These are phyloP conservation scores for Drosophila lacicola DNA, from an alignment of 2,888 invertebrate genomes.

Conservation along the genomic window DNA sequence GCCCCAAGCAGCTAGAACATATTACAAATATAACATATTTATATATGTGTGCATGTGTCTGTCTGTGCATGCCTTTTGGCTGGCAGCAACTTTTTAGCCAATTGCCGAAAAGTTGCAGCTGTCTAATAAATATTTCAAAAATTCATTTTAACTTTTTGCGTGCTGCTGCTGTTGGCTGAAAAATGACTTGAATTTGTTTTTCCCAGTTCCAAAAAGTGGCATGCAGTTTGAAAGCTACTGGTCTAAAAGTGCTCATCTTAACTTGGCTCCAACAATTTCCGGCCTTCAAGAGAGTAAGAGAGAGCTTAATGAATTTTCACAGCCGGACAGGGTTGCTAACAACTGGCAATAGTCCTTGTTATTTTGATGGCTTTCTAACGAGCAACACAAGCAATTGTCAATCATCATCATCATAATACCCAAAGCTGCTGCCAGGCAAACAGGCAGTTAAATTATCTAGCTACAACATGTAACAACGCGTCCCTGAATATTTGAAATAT, in stretches of 20 bases:
- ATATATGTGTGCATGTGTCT: constrained; percentile 6
- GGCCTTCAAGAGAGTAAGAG: background rate
- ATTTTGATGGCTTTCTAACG: constrained; percentile 41
- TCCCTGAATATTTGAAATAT: constrained; percentile 14
- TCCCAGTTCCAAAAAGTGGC: constrained; percentile 8
- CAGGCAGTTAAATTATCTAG: constrained; percentile 51
- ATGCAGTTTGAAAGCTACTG: constrained; percentile 28
- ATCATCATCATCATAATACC: constrained; percentile 38
- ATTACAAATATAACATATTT: constrained; percentile 10
- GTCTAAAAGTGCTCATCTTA: constrained; percentile 50
- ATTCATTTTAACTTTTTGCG: constrained; percentile 42
- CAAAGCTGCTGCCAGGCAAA: constrained; percentile 5
- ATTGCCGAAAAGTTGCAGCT: constrained; percentile 55
- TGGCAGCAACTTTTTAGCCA: constrained; percentile 56
- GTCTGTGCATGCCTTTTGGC: constrained; percentile 20
- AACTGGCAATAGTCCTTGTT: constrained; percentile 35
- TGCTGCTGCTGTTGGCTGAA: background rate
- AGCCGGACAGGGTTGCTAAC: constrained; percentile 15
- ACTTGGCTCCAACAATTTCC: constrained; percentile 33
- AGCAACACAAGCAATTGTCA: constrained; percentile 30
- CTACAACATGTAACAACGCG: constrained; percentile 22
- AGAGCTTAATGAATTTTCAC: constrained; percentile 44
- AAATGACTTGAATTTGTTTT: constrained; percentile 22
- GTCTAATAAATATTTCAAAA: constrained; percentile 68
- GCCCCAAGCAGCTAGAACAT: constrained; percentile 26